Evolutionary conservation across 2,888 invertebrate genomes (phyloP), one percentile per base, ranked within the genome.

Genomic region (Xanthia togata): DNA sequence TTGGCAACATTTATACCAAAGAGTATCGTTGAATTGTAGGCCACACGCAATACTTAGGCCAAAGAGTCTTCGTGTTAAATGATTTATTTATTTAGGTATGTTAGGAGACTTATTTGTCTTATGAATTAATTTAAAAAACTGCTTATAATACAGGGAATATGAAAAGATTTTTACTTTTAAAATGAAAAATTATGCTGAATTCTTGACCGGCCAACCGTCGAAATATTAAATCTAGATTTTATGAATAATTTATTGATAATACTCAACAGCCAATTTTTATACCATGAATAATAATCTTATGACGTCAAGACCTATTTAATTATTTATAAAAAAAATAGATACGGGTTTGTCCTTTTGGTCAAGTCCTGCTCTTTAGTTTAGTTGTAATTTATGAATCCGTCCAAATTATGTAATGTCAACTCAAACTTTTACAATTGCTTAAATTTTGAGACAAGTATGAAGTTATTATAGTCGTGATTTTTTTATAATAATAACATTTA

Each of bases 331-430:
- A 14, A 57, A 8, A 14, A 50, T 8, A 9, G 14, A 31, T 31
- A 26, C 23, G 31, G 8, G 12, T 47, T 47, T 9, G 31, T 31
- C 11, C 6, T 68, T 35, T 4, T 38, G 9, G 8, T 41, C 23
- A 26, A 20, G 53, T 38, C 8, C 6, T 53, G 17, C 6, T 38
- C 44, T 38, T 17, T 12, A 47, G 17, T 76, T 31, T 41, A 41
- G 8, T 9, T 1, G 9, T 64, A n/a, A 53, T 41, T 47, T 60
- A 41, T 23, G 23, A 71, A 62, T 65, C 80, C 80, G 59, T 78
- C 71, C 64, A 79, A 70, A 78, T 79, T 44, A 70, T 70, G 79
- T 78, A 12, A 79, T 59, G 14, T 78, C 35, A 44, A 50, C n/a
- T 71, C 0, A 12, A 47, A 57, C 3, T 57, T 57, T 63, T 41